phyloP scores from a whole-genome alignment of 2,113 vertebrate species.

The Carlito syrichta region DNA sequence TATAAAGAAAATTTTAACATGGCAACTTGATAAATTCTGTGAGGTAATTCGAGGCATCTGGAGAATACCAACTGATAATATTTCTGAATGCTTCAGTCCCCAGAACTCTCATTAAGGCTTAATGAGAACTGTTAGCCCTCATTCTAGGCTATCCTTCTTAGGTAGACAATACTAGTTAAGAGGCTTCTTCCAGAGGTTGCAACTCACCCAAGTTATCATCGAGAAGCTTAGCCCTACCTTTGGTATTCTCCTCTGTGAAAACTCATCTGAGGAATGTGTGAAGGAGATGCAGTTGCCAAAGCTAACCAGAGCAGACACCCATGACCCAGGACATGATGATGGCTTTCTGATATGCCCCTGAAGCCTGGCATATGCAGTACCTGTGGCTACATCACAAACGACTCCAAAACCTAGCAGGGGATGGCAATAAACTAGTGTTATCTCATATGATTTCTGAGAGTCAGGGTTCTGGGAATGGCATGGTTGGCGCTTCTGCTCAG shows the following conservation, averaged over 20 bases:
- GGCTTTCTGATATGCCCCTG: rapidly evolving
- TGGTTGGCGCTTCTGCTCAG: background rate
- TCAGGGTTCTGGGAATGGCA: rapidly evolving
- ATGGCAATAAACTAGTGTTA: rapidly evolving
- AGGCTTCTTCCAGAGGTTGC: too few species aligned
- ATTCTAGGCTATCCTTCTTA: too few species aligned
- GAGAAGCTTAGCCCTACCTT: too few species aligned
- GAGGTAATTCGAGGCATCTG: background rate
- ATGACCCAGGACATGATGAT: rapidly evolving
- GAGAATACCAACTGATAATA: background rate
- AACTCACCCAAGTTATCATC: too few species aligned
- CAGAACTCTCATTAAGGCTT: too few species aligned
- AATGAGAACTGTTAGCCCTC: too few species aligned
- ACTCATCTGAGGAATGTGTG: rapidly evolving
- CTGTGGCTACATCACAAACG: rapidly evolving
- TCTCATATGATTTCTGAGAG: background rate
- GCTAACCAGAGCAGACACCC: rapidly evolving
- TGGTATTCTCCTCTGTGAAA: too few species aligned
- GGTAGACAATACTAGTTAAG: too few species aligned
- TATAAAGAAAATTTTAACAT: background rate
- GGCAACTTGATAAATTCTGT: background rate
- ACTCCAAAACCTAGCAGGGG: background rate
- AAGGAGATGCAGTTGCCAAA: too few species aligned
- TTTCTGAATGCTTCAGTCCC: too few species aligned
- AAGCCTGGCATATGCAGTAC: rapidly evolving